Evolutionary conservation across 1,140 invertebrate species (phyloP).

Genomic region (Bombus soroeensis): DNA sequence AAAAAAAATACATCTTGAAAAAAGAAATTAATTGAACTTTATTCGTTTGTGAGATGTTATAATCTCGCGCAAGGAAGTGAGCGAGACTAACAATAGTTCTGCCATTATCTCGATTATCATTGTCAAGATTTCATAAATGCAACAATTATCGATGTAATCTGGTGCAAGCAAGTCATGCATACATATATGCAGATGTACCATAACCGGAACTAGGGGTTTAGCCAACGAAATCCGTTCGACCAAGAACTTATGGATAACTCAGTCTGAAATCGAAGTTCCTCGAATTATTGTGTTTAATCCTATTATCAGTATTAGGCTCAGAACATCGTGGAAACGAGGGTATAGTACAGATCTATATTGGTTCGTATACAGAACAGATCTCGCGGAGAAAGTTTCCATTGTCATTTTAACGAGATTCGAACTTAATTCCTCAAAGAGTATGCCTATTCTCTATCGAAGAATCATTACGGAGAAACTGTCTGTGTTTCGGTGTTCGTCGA

Average conservation of each 20-base stretch:
- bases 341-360: background rate
- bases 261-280: slow-evolving; percentile 55
- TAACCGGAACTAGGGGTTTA: slow-evolving; percentile 38
- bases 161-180: slow-evolving; percentile 9
- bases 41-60: no score
- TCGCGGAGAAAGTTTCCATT: background rate
- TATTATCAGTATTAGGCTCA: slow-evolving; percentile 49
- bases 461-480: background rate
- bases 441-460: background rate
- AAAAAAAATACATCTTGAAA: background rate
- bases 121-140: background rate
- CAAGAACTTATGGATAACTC: slow-evolving; percentile 48
- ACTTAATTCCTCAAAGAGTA: slow-evolving; percentile 7
- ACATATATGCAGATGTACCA: background rate
- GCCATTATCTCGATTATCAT: background rate
- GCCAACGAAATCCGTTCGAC: slow-evolving; percentile 35
- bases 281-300: slow-evolving; percentile 62
- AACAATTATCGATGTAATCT: slow-evolving; percentile 18
- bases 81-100: no score
- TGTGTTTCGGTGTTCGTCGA: background rate
- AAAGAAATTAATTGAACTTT: no score
- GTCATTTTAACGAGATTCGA: slow-evolving; percentile 3
- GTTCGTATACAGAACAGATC: background rate
- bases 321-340: slow-evolving; percentile 4
- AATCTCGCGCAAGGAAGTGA: background rate